Evolutionary conservation across 2,113 vertebrate genomes (phyloP).

Genomic region (Antechinus flavipes): DNA sequence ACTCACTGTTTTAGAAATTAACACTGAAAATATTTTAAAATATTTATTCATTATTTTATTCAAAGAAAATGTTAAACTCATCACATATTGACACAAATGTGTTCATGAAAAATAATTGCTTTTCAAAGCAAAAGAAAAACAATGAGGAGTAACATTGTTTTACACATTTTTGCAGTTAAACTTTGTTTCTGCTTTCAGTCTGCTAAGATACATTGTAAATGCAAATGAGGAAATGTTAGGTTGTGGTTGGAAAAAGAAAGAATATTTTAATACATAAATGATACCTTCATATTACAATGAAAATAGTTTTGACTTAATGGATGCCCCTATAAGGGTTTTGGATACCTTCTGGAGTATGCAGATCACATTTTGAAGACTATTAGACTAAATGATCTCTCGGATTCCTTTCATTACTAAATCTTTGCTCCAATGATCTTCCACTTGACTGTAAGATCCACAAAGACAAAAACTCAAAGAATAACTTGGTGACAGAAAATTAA

Average conservation of each 20-base stretch:
- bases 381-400: not conserved
- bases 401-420: not conserved
- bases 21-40: not conserved
- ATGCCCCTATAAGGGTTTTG: not conserved
- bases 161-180: not conserved
- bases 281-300: not conserved
- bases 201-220: not conserved
- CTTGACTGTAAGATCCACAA: not conserved
- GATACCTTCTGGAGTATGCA: not conserved
- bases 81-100: not conserved
- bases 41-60: not conserved
- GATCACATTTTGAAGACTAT: not conserved
- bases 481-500: no score
- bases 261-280: not conserved
- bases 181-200: not conserved
- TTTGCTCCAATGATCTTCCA: not conserved
- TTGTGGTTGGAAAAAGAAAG: not conserved
- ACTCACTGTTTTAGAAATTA: not conserved
- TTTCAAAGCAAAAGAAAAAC: not conserved
- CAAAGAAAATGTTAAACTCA: not conserved
- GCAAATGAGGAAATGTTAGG: not conserved
- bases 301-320: not conserved
- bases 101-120: not conserved
- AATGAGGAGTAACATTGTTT: not conserved
- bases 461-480: no score